Conservation (phyloP, 2,113 vertebrate species). For the Argyrosomus japonicus region DNA sequence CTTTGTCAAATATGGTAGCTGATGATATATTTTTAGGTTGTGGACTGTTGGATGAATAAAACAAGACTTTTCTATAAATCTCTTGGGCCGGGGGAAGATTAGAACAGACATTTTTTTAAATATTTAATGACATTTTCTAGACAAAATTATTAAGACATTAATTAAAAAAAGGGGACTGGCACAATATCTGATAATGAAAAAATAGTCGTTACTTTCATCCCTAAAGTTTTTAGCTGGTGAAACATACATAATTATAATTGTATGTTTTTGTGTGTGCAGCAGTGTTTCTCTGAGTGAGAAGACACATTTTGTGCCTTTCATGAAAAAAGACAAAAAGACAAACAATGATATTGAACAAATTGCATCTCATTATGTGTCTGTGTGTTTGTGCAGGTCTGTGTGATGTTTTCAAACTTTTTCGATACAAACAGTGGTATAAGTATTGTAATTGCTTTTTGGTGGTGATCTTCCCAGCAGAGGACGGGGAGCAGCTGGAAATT, state of each 20-base stretch:
- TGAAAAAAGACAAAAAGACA: slow-evolving; percentile 44
- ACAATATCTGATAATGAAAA: not conserved
- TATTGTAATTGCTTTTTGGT: slow-evolving; percentile 71
- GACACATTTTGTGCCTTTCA: slow-evolving; percentile 33
- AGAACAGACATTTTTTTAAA: not conserved
- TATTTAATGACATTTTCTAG: not conserved
- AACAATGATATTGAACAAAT: slow-evolving; percentile 47
- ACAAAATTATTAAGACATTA: too few relatives aligned
- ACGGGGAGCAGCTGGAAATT: slow-evolving; percentile 70
- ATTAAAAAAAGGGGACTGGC: too few relatives aligned
- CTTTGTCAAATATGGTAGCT: not conserved
- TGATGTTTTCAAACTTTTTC: slow-evolving; percentile 33
- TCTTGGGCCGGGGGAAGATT: not conserved
- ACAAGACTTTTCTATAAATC: not conserved
- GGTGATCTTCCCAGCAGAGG: slow-evolving; percentile 51
- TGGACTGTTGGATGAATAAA: not conserved
- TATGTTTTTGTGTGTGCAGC: not conserved
- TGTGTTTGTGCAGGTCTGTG: slow-evolving; percentile 13
- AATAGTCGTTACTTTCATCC: not conserved
- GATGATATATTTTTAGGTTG: not conserved
- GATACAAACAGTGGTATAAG: slow-evolving; percentile 46
- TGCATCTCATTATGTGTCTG: slow-evolving; percentile 25
- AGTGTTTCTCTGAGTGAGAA: slow-evolving; percentile 18
- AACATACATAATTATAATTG: slow-evolving; percentile 3
- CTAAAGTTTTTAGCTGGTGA: not conserved